Evolutionary conservation across 2,797 vertebrate species (phyloP).

Genomic region (Falco berigora): DNA sequence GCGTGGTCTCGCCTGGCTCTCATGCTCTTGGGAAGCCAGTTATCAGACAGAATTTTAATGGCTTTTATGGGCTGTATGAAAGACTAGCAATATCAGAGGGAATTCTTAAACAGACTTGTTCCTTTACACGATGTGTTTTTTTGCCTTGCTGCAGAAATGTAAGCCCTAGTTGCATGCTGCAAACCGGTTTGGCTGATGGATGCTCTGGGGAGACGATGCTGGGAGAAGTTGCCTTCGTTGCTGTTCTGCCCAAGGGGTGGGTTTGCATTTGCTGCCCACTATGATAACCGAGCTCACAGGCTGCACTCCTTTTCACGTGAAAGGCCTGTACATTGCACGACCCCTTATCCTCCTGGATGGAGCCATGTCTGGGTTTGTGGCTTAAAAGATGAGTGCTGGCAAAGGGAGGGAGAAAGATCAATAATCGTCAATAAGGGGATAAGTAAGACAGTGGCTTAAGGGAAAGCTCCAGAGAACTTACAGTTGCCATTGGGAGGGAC

Average conservation of each 20-base stretch:
- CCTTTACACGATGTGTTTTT: neutral
- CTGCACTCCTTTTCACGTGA: neutral
- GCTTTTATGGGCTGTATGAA: slow-evolving; percentile 9
- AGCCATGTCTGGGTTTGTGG: neutral
- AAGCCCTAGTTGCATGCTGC: neutral
- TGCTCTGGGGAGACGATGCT: neutral
- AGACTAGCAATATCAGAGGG: slow-evolving; percentile 26
- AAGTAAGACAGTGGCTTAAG: slow-evolving; percentile 21
- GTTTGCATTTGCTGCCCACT: neutral
- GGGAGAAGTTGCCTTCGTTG: neutral
- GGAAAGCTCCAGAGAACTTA: slow-evolving; percentile 9
- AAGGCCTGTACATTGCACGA: neutral
- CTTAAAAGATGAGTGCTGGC: neutral
- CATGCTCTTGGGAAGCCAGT: neutral
- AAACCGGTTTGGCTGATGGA: neutral
- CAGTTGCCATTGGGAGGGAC: neutral
- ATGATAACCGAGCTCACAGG: neutral
- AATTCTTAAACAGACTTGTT: slow-evolving; percentile 32
- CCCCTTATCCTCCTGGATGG: neutral
- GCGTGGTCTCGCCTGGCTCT: neutral
- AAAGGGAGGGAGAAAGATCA: neutral
- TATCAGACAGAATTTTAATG: slow-evolving; percentile 52
- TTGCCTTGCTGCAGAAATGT: slow-evolving; percentile 7
- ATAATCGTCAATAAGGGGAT: neutral
- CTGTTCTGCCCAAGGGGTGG: neutral